Evolutionary conservation across 1,140 invertebrate species (phyloP).

Genomic region (Leptopilina clavipes): DNA sequence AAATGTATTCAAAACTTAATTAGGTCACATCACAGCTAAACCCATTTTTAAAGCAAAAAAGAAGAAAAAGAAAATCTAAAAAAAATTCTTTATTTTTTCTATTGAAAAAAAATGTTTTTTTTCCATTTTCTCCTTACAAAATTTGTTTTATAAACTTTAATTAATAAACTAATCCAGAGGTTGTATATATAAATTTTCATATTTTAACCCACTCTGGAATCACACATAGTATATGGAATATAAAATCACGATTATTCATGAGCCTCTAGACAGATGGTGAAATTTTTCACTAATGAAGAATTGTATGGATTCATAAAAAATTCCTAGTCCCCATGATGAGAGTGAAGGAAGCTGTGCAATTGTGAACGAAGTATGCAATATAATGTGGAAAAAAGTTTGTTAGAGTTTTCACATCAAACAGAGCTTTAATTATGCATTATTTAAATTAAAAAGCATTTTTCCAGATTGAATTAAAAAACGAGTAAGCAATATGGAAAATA

Average conservation of each 20-base stretch:
- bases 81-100: not conserved
- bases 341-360: not conserved
- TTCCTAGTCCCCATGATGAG: not conserved
- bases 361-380: not conserved
- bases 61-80: not conserved
- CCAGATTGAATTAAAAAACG: not conserved
- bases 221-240: conserved; percentile 4
- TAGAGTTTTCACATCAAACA: not conserved
- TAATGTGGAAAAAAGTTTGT: not conserved
- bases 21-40: not conserved
- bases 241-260: conserved; percentile 17
- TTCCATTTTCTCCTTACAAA: not conserved
- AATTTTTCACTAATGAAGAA: conserved; percentile 28
- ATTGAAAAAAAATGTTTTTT: not conserved
- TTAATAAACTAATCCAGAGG: not conserved
- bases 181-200: conserved; percentile 11
- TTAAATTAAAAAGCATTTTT: conserved; percentile 3
- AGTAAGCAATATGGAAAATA: not conserved
- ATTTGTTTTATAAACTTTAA: not conserved
- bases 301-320: conserved; percentile 22
- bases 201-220: conserved; percentile 1
- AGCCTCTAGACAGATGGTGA: not conserved
- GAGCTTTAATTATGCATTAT: not conserved
- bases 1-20: conserved; percentile 32
- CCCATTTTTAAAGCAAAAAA: not conserved